phyloP scores from a whole-genome alignment of 2,797 vertebrate genomes.

The Pterois miles region DNA sequence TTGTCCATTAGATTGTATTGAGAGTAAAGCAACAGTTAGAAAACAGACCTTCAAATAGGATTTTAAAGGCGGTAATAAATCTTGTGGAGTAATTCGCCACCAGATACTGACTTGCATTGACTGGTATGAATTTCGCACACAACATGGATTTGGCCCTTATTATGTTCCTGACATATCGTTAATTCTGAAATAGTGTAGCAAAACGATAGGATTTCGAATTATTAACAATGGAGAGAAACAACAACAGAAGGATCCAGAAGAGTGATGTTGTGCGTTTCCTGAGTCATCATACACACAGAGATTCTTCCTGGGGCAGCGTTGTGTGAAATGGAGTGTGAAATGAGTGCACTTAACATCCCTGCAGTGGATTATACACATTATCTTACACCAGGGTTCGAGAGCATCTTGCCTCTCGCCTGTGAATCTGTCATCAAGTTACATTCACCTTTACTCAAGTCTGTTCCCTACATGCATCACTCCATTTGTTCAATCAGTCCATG shows the following conservation, averaged over 20 bases:
- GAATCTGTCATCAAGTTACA: conserved; percentile 65
- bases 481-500: conserved; percentile 12
- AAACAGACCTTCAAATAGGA: conserved; percentile 36
- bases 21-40: conserved; percentile 47
- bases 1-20: not conserved
- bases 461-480: conserved; percentile 11
- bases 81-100: conserved; percentile 34
- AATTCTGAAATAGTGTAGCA: conserved; percentile 33
- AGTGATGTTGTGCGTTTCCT: conserved; percentile 71
- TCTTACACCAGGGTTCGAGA: conserved; percentile 71
- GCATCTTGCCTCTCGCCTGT: conserved; percentile 57
- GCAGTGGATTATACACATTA: conserved; percentile 80
- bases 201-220: conserved; percentile 41
- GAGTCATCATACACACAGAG: conserved; percentile 67
- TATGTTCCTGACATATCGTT: conserved; percentile 48
- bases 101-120: conserved; percentile 31
- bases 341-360: conserved; percentile 84
- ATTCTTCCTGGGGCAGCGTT: conserved; percentile 72
- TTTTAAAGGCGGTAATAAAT: conserved; percentile 49
- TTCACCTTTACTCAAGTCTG: conserved; percentile 60
- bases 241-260: conserved; percentile 55
- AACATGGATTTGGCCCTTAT: conserved; percentile 33
- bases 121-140: conserved; percentile 31
- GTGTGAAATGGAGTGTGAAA: conserved; percentile 86
- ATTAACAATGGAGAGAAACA: conserved; percentile 56